These are phyloP conservation scores for Labeo rohita DNA, from an alignment of 2,113 vertebrate genomes.

Conservation along the genomic window DNA sequence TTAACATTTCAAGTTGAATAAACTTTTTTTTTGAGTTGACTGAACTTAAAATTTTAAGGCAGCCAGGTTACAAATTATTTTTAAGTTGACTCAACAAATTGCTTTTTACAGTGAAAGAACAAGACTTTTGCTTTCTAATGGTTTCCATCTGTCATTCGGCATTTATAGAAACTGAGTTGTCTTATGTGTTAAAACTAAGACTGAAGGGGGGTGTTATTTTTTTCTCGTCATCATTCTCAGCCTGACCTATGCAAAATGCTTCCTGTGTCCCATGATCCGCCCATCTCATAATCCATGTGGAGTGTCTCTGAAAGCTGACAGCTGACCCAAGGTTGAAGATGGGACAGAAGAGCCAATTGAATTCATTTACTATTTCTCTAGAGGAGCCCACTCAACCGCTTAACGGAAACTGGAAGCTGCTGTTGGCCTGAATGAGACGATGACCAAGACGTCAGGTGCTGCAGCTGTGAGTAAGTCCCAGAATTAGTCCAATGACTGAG, in stretches of 20 bases:
- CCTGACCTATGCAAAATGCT: background rate
- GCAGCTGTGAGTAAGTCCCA: conserved; percentile 61
- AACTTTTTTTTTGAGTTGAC: too few species aligned
- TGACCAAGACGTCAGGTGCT: conserved; percentile 32
- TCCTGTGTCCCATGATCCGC: background rate
- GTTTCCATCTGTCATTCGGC: background rate
- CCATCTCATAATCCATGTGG: conserved; percentile 5
- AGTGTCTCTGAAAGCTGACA: conserved; percentile 33
- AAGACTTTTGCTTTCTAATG: background rate
- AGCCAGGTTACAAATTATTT: too few species aligned
- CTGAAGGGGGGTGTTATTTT: background rate
- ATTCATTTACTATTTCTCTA: conserved; percentile 37
- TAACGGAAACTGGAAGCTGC: conserved; percentile 43
- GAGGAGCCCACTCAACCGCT: conserved; percentile 9
- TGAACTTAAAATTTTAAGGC: too few species aligned
- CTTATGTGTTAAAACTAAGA: background rate
- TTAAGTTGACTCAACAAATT: too few species aligned
- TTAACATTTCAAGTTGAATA: too few species aligned
- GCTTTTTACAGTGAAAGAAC: background rate
- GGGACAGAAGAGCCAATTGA: background rate
- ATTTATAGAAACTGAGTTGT: background rate
- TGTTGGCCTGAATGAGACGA: conserved; percentile 20
- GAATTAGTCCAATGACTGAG: conserved; percentile 28
- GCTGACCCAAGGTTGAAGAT: conserved; percentile 10
- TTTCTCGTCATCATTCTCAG: background rate